A percentile compares a stretch with the other conserved stretches of the same genome.
phyloP scores from a whole-genome alignment of 2,888 invertebrate species.

The Rhyacophila evoluta region DNA sequence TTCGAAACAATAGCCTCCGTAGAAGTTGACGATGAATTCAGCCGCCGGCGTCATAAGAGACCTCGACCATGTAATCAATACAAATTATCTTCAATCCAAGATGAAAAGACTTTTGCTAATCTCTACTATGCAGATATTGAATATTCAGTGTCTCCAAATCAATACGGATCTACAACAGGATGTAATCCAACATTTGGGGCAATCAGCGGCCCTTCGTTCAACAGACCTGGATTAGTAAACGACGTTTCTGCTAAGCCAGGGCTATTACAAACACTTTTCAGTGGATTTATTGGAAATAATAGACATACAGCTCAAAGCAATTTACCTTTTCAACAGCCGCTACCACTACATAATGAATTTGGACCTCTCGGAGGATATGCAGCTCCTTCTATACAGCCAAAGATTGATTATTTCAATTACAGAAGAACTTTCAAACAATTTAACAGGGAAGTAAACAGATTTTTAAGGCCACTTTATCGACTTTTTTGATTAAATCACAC shows the following conservation, averaged over 20 bases:
- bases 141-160: not conserved
- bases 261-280: not conserved
- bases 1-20: not conserved
- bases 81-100: conserved; percentile 31
- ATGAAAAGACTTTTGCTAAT: conserved; percentile 41
- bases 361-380: conserved; percentile 44
- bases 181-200: not conserved
- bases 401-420: conserved; percentile 30
- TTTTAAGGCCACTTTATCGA: conserved; percentile 63
- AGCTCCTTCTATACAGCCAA: not conserved
- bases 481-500: conserved; percentile 63
- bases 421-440: conserved; percentile 59
- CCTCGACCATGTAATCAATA: conserved; percentile 36
- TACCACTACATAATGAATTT: not conserved
- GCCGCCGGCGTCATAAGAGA: conserved; percentile 33
- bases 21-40: conserved; percentile 6
- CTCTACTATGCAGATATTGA: conserved; percentile 40
- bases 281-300: conserved; percentile 26
- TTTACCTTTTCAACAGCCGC: not conserved
- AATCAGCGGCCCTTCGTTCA: not conserved
- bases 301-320: not conserved
- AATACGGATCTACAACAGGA: not conserved
- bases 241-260: not conserved
- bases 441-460: conserved; percentile 61
- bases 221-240: not conserved